A percentile compares a stretch with the other conserved stretches of the same genome.
Conservation (phyloP, 2,888 invertebrate genomes). For the Acholoe squamosa region DNA sequence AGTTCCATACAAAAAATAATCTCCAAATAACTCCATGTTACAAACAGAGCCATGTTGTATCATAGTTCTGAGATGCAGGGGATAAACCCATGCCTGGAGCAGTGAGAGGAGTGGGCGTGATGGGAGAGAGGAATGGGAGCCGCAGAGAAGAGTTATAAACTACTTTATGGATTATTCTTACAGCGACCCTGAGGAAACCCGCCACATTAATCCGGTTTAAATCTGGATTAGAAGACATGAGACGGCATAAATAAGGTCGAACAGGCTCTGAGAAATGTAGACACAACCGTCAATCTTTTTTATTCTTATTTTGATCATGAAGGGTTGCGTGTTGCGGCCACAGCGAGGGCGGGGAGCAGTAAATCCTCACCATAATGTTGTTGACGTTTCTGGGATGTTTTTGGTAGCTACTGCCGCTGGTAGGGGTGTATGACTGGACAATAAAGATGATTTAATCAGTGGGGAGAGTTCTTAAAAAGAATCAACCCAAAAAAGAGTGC, state of each 20-base stretch:
- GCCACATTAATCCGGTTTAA: conserved; percentile 4
- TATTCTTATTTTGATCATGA: conserved; percentile 11
- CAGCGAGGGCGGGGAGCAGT: neutral
- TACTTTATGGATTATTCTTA: neutral
- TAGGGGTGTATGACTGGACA: neutral
- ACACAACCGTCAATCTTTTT: neutral
- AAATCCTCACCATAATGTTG: conserved; percentile 1
- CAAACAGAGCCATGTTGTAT: no score
- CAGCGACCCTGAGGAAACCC: neutral
- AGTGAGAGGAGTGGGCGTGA: neutral
- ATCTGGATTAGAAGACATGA: neutral
- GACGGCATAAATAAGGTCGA: conserved; percentile 11
- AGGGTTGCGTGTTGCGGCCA: neutral
- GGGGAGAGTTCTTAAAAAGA: neutral
- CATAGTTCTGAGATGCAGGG: neutral
- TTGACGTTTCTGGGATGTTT: neutral
- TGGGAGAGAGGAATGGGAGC: neutral
- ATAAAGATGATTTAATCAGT: conserved; percentile 10
- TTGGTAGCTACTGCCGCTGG: neutral
- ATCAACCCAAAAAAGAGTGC: neutral
- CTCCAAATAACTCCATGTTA: no score
- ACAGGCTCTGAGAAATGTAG: neutral
- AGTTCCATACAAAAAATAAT: no score
- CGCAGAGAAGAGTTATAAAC: neutral
- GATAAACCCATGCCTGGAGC: neutral